Evolutionary conservation across 2,113 vertebrate species (phyloP), one percentile per base, ranked within the genome.

Genomic region (Entomyzon cyanotis): DNA sequence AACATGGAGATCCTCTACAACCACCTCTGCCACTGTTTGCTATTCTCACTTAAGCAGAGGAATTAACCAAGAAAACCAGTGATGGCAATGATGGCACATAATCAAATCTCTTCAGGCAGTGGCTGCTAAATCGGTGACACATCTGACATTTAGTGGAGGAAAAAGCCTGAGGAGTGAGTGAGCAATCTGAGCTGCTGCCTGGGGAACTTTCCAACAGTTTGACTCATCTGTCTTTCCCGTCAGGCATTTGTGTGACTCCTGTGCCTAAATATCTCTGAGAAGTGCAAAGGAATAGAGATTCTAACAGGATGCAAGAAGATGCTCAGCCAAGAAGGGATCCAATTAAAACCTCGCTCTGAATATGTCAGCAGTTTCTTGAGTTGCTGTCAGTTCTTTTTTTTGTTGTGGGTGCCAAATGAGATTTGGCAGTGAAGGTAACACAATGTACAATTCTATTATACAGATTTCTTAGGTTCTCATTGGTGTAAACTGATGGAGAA

Each of bases 361-460:
- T 98, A 82, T 89, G 83, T 98, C 97, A 95, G 97, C 28, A 8
- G 97, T 97, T 96, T 96, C 97, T 95, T 97, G 96, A 71, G 97
- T 97, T 46, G 95, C 94, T 97, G 23, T 83, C 95, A 94, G 17
- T 97, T 97, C 93, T 95, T 98, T 96, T 47, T 98, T 96, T 98
- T 94, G 88, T 98, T 97, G 85, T 97, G 97, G 5, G 82, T 89
- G 64, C 98, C 97, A 7, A 97, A 97, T 56, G 98, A 65, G 87
- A 98, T 96, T 94, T 98, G 97, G 49, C 98, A 97, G 73, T 97
- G 95, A 94, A 98, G 97, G 91, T 97, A 98, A 97, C 98, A 87
- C 31, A 89, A 91, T 46, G 71, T 73, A 7, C 25, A 60, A 10
- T 84, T 74, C 63, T 78, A 17, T 10, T 5, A 23, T 39, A 49